These are phyloP conservation scores for Dipodomys ordii DNA, from an alignment of 2,113 vertebrate species.

Conservation along the genomic window DNA sequence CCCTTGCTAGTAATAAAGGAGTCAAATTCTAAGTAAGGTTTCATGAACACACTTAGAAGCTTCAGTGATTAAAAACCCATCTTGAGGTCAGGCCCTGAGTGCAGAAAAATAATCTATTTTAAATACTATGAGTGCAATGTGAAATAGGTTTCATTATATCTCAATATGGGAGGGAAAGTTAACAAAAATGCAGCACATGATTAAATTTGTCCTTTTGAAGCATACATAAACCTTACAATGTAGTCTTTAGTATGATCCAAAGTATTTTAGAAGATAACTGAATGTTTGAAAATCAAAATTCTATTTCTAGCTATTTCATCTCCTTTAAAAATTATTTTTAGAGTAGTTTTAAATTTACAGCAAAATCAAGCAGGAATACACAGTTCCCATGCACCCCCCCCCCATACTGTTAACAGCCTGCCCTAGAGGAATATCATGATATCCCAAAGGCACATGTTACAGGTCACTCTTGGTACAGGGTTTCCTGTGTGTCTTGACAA, in stretches of 20 bases:
- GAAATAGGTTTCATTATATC: conserved; percentile 17
- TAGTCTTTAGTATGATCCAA: not conserved
- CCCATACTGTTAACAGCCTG: not conserved
- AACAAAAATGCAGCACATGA: not conserved
- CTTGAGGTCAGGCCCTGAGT: not conserved
- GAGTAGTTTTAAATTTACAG: conserved; percentile 9
- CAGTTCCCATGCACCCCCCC: too few relatives aligned
- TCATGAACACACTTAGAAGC: conserved; percentile 30
- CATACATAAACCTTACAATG: not conserved
- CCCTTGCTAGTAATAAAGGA: conserved; percentile 1
- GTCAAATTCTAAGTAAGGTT: not conserved
- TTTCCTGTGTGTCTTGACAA: not conserved
- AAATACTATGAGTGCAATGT: conserved; percentile 9
- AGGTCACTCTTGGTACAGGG: not conserved
- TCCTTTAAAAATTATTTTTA: conserved; percentile 11
- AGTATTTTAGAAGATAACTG: conserved; percentile 3
- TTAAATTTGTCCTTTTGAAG: conserved; percentile 44
- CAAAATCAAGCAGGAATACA: not conserved
- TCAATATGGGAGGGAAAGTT: not conserved
- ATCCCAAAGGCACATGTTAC: not conserved
- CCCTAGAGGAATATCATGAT: not conserved
- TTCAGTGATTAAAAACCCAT: not conserved
- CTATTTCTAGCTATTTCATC: not conserved
- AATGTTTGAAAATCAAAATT: conserved; percentile 43
- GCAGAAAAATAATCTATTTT: not conserved